These are phyloP conservation scores for Papilio polyxenes DNA, from an alignment of 1,140 invertebrate genomes.

Conservation along the genomic window DNA sequence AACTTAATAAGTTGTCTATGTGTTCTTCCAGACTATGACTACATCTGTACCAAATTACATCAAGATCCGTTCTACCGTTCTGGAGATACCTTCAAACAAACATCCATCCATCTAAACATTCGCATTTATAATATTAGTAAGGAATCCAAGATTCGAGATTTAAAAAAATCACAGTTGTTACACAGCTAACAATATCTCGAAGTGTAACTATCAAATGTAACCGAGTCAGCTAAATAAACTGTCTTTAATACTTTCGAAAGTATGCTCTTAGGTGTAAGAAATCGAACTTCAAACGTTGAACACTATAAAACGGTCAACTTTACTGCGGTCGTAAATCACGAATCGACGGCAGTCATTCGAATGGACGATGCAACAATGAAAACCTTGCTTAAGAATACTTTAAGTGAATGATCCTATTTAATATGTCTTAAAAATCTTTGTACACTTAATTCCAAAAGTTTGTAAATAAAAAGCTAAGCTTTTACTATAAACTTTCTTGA, in stretches of 20 bases:
- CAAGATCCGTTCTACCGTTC: no score
- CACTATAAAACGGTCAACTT: conserved; percentile 62
- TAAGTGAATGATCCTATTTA: conserved; percentile 10
- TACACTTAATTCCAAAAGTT: neutral
- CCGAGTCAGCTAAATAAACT: conserved; percentile 51
- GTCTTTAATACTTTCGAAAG: conserved; percentile 52
- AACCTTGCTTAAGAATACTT: conserved; percentile 39
- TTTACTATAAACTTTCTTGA: no score
- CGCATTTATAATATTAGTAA: no score
- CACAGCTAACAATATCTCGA: neutral
- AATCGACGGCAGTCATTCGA: conserved; percentile 50
- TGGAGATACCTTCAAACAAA: no score
- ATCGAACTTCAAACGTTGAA: conserved; percentile 58
- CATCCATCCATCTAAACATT: no score
- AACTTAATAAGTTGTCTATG: no score
- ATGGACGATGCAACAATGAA: conserved; percentile 39
- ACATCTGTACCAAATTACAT: no score
- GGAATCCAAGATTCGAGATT: no score
- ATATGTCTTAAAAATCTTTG: neutral
- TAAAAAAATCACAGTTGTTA: no score
- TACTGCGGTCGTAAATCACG: conserved; percentile 62
- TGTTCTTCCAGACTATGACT: no score
- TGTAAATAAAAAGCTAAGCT: no score
- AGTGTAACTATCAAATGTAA: conserved; percentile 48
- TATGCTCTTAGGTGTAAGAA: conserved; percentile 58